Evolutionary conservation across 2,113 vertebrate genomes (phyloP).

Genomic region (Nothobranchius furzeri): DNA sequence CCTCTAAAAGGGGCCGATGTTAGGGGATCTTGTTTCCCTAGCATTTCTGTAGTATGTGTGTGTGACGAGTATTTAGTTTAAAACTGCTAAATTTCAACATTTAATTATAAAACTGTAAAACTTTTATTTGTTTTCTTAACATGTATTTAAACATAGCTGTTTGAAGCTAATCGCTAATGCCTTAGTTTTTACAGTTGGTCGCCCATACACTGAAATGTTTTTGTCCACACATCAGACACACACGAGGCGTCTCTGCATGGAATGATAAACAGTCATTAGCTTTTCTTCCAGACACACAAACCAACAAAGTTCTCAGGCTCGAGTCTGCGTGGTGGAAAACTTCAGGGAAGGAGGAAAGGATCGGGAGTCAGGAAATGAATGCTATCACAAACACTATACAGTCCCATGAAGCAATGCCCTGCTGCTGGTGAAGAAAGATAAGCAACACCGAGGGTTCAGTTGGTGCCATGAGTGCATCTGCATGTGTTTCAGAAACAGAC

Average conservation of each 20-base stretch:
- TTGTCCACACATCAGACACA: not conserved
- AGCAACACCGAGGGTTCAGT: not conserved
- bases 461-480: not conserved
- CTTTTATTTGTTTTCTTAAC: no score
- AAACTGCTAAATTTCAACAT: no score
- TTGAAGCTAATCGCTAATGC: no score
- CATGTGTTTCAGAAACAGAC: not conserved
- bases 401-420: not conserved
- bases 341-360: not conserved
- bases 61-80: no score
- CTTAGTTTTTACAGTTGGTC: no score
- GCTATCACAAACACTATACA: not conserved
- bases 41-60: no score
- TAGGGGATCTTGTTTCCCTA: no score
- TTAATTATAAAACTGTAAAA: no score
- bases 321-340: conserved; percentile 4
- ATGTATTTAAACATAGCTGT: no score
- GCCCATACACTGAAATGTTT: not conserved
- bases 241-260: not conserved
- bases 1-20: no score
- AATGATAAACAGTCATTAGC: conserved; percentile 9
- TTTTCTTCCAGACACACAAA: not conserved
- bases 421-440: not conserved
- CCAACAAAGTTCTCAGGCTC: not conserved
- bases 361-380: not conserved